Base-by-base conservation (phyloP, 2,113 vertebrate species). In the Calidris pugnax region DNA sequence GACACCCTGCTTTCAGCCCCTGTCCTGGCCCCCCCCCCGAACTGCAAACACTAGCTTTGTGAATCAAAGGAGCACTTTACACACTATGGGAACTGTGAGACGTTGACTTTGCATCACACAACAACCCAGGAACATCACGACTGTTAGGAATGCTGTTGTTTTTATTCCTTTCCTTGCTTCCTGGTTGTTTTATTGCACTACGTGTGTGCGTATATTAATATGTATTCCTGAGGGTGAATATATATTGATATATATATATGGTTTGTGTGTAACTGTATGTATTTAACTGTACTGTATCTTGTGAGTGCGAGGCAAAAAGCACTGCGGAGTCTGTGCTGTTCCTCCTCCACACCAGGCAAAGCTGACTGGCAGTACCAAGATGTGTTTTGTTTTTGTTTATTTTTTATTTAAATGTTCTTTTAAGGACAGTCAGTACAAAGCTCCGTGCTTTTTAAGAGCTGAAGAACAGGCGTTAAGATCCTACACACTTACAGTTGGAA, bases 31-130 rank as follows among this genome's bases (percentile, higher is more conserved):
- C 22, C 12, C 66, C 91, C 92, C 89, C 37, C 22, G 14, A 23
- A 72, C 94, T 76, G 80, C 94, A 85, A 96, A 97, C 96, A 97
- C 97, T 96, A 96, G 97, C 97, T 97, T 98, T 97, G 97, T 97
- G 94, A 98, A 91, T 95, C 97, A 97, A 98, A 97, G 57, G 93
- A 98, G 98, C 98, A 98, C 98, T 98, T 98, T 98, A 98, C 53
- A 95, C 97, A 95, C 84, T 75, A 53, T 85, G 83, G 95, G 93
- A 90, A 94, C 95, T 96, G 77, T 7, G 71, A 86, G 76, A 59
- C 91, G 78, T 91, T 93, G 90, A 91, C 83, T 81, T 88, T 56
- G 92, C 92, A 60, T 94, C 86, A 77, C 77, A 47, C 76, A 56
- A 92, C 87, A 85, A 95, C 32, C 90, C 87, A 67, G 74, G 67